Percentiles rank a stretch among this genome's conserved stretches.
Conservation (phyloP, 2,113 vertebrate species). For the Rhinoptilus africanus region DNA sequence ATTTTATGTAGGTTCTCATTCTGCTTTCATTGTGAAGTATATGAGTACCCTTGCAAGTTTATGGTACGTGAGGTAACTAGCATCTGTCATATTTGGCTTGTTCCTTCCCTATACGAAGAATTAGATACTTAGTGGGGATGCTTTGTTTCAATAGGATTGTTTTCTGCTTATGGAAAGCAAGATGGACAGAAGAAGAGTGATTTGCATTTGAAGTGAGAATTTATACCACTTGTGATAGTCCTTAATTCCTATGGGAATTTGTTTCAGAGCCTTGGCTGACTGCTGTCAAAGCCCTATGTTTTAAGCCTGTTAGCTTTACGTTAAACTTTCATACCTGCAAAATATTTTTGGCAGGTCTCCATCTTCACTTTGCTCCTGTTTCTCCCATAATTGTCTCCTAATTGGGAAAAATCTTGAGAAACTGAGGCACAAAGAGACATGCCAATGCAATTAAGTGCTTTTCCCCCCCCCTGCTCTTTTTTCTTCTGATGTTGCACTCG, state of each 20-base stretch:
- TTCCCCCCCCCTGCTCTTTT: background rate
- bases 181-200: background rate
- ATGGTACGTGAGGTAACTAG: background rate
- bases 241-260: background rate
- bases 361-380: background rate
- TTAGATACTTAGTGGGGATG: background rate
- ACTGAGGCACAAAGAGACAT: background rate
- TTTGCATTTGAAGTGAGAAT: background rate
- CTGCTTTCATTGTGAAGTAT: background rate
- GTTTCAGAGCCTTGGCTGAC: background rate
- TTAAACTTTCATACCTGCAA: background rate
- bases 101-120: background rate
- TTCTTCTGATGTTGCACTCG: background rate
- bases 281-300: background rate
- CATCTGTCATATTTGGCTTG: background rate
- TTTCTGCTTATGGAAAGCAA: background rate
- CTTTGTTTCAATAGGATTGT: background rate
- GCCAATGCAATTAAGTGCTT: rapidly evolving
- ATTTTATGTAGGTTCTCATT: background rate
- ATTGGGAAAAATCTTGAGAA: background rate
- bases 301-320: background rate
- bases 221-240: background rate
- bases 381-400: background rate
- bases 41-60: background rate
- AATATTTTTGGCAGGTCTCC: background rate